Evolutionary conservation across 2,888 invertebrate species (phyloP).

Genomic region (Drosophila emarginata): DNA sequence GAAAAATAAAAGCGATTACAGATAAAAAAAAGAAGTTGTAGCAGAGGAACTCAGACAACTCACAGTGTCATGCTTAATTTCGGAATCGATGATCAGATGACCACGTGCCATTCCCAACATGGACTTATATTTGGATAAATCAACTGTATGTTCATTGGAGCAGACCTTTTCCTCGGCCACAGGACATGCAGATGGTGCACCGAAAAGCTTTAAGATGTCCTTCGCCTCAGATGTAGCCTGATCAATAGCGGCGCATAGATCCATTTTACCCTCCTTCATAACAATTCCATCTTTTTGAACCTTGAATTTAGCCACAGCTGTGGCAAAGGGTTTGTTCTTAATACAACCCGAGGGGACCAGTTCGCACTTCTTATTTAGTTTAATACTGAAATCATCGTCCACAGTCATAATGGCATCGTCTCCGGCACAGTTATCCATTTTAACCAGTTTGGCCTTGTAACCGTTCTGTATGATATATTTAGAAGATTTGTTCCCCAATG

Average conservation of each 20-base stretch:
- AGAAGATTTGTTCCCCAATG: neutral
- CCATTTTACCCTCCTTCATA: slow-evolving; percentile 81
- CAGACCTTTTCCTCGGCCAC: slow-evolving; percentile 81
- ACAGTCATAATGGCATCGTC: slow-evolving; percentile 69
- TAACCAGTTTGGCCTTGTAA: slow-evolving; percentile 78
- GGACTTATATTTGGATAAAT: slow-evolving; percentile 82
- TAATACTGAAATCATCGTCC: slow-evolving; percentile 72
- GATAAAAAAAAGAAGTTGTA: neutral
- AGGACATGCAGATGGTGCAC: slow-evolving; percentile 82
- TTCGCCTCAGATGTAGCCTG: slow-evolving; percentile 66
- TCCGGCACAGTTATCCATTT: slow-evolving; percentile 80
- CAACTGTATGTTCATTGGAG: slow-evolving; percentile 79
- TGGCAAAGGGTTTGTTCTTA: slow-evolving; percentile 80
- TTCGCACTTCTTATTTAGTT: slow-evolving; percentile 82
- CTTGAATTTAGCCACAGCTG: slow-evolving; percentile 80
- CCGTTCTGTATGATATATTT: slow-evolving; percentile 72
- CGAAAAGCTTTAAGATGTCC: slow-evolving; percentile 79
- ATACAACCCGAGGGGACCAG: slow-evolving; percentile 82
- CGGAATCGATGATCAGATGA: slow-evolving; percentile 78
- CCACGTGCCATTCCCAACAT: slow-evolving; percentile 82
- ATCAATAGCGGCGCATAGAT: slow-evolving; percentile 81
- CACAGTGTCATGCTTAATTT: slow-evolving; percentile 82
- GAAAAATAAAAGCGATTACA: neutral
- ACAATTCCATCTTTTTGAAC: slow-evolving; percentile 82
- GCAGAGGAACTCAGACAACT: slow-evolving; percentile 48